A percentile compares a stretch with the other conserved stretches of the same genome.
phyloP scores from a whole-genome alignment of 2,888 invertebrate genomes.

The Stenodema calcarata region DNA sequence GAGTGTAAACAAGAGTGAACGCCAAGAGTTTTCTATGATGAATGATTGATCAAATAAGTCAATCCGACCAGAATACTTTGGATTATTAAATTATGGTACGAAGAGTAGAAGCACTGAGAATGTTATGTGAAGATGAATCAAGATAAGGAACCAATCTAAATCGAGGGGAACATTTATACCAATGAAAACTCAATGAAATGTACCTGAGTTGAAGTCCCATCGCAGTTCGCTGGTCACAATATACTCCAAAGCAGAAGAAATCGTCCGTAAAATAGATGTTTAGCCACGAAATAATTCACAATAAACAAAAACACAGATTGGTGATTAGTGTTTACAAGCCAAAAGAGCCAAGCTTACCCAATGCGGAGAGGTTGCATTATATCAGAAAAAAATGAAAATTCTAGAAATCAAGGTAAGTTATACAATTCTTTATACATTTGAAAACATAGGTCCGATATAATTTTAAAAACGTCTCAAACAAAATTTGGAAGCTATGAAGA shows the following conservation, averaged over 20 bases:
- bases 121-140: background rate
- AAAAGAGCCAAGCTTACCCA: conserved; percentile 22
- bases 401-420: no score
- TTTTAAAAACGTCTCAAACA: background rate
- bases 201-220: conserved; percentile 19
- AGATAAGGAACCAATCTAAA: background rate
- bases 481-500: background rate
- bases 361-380: background rate
- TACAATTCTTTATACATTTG: background rate
- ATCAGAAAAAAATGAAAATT: no score
- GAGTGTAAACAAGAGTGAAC: no score
- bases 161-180: background rate
- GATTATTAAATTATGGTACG: no score
- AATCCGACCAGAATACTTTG: no score
- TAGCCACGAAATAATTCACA: background rate
- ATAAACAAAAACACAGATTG: conserved; percentile 7
- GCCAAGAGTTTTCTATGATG: no score
- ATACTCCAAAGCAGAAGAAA: background rate
- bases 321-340: conserved; percentile 17
- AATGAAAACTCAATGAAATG: background rate
- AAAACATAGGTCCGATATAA: background rate
- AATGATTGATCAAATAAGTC: no score
- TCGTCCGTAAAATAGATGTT: background rate
- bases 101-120: no score
- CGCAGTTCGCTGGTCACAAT: background rate